Base-by-base conservation (phyloP, 2,113 vertebrate species). In the Lampris incognitus region DNA sequence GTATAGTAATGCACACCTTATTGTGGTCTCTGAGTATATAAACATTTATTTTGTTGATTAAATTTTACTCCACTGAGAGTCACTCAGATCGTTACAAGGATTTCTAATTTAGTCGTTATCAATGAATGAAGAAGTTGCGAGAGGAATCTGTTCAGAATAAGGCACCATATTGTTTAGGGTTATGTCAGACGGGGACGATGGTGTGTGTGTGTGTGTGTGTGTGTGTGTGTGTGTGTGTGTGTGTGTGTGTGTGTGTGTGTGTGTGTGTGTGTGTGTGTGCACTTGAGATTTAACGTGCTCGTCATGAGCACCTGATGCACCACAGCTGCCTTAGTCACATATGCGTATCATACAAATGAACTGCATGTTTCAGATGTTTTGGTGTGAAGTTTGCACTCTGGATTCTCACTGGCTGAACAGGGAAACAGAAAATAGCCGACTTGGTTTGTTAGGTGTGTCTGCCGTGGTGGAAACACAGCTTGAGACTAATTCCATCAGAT, bases 401-500 rank as follows among this genome's bases (percentile, higher is more conserved):
- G 73, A 55, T 36, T 48, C 66, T 40, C 46, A 51, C 49, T 36
- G 56, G 71, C 75, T 51, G 75, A 55, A 11, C 51, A 2, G 51
- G 61, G 41, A n/a, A 9, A 41, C 66, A 52, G 66, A 76, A 82
- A 80, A 77, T 77, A 82, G 72, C 67, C 69, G 56, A 48, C 70
- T 58, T 4, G 51, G 80, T 84, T 64, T 73, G 58, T 82, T 78
- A 81, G 83, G 85, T 82, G 85, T 81, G 87, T 85, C 83, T 87
- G 85, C 46, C 52, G 66, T 39, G 81, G 81, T 89, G 90, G 91
- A 91, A 90, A 91, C 83, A 63, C 85, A 81, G 91, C 86, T 87
- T 92, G 93, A 93, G 81, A 52, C 82, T 94, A 93, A 94, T 94
- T 91, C 88, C 87, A 76, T 64, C 84, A 90, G 90, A 94, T 91